Evolutionary conservation across 2,797 vertebrate genomes (phyloP).

Genomic region (Tarsius wallacei): DNA sequence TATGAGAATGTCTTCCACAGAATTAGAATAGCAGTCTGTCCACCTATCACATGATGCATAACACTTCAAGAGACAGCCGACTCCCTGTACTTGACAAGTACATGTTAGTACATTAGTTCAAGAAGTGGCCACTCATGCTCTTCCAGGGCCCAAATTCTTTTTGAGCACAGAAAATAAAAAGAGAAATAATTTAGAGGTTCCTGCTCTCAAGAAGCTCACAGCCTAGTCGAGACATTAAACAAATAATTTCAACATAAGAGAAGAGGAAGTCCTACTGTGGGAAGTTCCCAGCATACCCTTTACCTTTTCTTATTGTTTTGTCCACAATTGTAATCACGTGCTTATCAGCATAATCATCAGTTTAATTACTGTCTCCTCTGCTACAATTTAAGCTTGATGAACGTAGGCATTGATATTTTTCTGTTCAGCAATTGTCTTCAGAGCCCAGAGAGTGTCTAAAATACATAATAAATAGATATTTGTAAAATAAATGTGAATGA

Average conservation of each 20-base stretch:
- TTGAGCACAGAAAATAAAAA: neutral
- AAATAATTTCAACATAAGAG: neutral
- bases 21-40: neutral
- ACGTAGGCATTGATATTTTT: neutral
- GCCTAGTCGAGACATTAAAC: neutral
- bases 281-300: neutral
- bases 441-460: slow-evolving; percentile 18
- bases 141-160: neutral
- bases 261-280: neutral
- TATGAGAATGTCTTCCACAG: neutral
- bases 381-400: slow-evolving; percentile 38
- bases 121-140: neutral
- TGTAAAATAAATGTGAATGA: slow-evolving; percentile 20
- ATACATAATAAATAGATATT: slow-evolving; percentile 32
- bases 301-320: slow-evolving; percentile 4
- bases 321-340: slow-evolving; percentile 10
- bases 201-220: neutral
- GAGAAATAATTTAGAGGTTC: neutral
- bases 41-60: neutral
- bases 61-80: neutral
- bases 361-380: slow-evolving; percentile 20
- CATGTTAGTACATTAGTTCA: neutral
- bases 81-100: neutral
- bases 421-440: slow-evolving; percentile 31
- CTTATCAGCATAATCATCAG: slow-evolving; percentile 35